Evolutionary conservation across 1,140 invertebrate species (phyloP).

Genomic region (Riptortus pedestris): DNA sequence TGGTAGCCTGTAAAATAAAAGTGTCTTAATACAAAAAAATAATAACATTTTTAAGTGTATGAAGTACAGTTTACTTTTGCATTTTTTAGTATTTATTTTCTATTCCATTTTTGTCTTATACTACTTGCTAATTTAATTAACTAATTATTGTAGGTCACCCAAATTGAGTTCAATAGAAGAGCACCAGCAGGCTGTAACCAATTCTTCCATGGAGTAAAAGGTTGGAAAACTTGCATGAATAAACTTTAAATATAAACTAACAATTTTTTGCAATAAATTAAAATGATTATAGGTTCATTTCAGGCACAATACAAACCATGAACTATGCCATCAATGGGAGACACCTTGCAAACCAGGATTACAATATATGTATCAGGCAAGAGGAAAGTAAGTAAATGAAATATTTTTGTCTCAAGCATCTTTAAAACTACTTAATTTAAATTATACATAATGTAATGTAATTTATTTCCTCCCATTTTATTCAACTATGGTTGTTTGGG

Average conservation of each 20-base stretch:
- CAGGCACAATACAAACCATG: conserved; percentile 56
- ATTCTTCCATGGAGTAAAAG: conserved; percentile 49
- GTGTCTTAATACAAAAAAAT: too few species aligned
- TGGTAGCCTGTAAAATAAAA: too few species aligned
- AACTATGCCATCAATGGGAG: conserved; percentile 70
- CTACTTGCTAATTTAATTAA: too few species aligned
- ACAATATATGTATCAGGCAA: conserved; percentile 62
- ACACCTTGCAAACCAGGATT: conserved; percentile 65
- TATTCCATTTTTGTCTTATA: too few species aligned
- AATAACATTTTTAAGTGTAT: too few species aligned
- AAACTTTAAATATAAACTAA: not conserved
- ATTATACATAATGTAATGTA: not conserved
- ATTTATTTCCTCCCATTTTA: not conserved
- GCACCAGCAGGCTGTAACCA: conserved; percentile 64
- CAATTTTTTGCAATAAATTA: not conserved
- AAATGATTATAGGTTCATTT: conserved; percentile 25
- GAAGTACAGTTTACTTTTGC: too few species aligned
- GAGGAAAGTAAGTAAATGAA: conserved; percentile 40
- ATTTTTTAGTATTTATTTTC: too few species aligned
- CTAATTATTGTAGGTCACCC: conserved; percentile 37
- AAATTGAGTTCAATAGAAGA: conserved; percentile 58
- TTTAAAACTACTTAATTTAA: not conserved
- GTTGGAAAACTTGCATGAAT: conserved; percentile 28
- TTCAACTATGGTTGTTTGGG: too few species aligned
- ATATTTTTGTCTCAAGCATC: not conserved